Base-by-base conservation (phyloP, 2,113 vertebrate genomes). In the Chrysochloris asiatica region DNA sequence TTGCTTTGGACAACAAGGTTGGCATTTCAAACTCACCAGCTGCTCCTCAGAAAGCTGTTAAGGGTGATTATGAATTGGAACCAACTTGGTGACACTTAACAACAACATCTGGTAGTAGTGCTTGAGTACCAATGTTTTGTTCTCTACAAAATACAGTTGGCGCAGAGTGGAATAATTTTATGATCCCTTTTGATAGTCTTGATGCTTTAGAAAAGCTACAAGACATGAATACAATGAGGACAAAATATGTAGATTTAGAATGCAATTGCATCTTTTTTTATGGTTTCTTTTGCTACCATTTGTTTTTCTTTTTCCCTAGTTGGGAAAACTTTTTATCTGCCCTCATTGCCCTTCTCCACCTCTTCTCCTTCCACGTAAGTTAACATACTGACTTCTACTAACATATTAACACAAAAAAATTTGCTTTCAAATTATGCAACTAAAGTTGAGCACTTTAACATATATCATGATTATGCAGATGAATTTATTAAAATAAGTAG, bases 341-440 rank as follows among this genome's bases (percentile, higher is more conserved):
- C 36, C 16, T 84, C 11, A 61, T n/a, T n/a, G n/a, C n/a, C n/a
- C n/a, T n/a, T n/a, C n/a, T n/a, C n/a, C n/a, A n/a, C n/a, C n/a
- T n/a, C n/a, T n/a, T n/a, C n/a, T n/a, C n/a, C n/a, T n/a, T n/a
- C n/a, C n/a, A n/a, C n/a, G n/a, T n/a, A n/a, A n/a, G n/a, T n/a
- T n/a, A n/a, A n/a, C n/a, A n/a, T n/a, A n/a, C 38, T 26, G 12
- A 56, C 54, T 1, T 30, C 30, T 83, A 21, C 28, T 45, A 52
- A 59, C 13, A 65, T 14, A 28, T 63, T 72, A 73, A 52, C 41
- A 65, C 33, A 43, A 69, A 82, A 78, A 0, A 72, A 82, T 61
- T 92, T 88, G 47, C 63, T 84, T 93, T 85, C 73, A 80, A 89
- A 73, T 90, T 69, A 63, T 26, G 16, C 47, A 77, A 45, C 30